Evolutionary conservation across 2,113 vertebrate species (phyloP).

Genomic region (Misgurnus anguillicaudatus): DNA sequence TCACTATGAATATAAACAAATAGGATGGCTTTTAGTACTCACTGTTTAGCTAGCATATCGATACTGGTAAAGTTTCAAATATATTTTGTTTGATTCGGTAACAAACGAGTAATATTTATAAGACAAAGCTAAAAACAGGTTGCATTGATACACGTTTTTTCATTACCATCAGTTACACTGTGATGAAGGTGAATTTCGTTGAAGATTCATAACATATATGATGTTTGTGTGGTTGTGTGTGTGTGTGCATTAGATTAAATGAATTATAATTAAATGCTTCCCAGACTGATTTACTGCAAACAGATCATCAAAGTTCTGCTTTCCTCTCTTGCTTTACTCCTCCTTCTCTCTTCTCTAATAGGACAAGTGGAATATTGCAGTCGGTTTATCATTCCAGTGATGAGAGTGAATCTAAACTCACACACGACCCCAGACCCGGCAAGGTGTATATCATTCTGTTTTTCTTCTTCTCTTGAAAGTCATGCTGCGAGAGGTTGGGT

Average conservation of each 20-base stretch:
- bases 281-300: constrained; percentile 12
- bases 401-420: constrained; percentile 36
- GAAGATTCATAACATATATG: too few relatives aligned
- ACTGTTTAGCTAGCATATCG: too few relatives aligned
- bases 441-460: constrained; percentile 31
- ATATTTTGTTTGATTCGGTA: too few relatives aligned
- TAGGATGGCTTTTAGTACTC: too few relatives aligned
- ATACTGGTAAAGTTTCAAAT: too few relatives aligned
- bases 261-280: constrained; percentile 23
- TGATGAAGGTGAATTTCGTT: too few relatives aligned
- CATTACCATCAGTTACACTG: too few relatives aligned
- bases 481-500: constrained; percentile 9
- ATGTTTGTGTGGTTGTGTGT: not conserved
- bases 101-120: too few relatives aligned
- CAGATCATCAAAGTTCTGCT: constrained; percentile 18
- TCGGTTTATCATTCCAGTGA: constrained; percentile 24
- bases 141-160: too few relatives aligned
- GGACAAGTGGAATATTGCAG: constrained; percentile 34
- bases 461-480: constrained; percentile 26
- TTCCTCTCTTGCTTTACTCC: not conserved
- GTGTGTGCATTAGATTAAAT: constrained; percentile 4
- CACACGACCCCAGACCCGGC: constrained; percentile 14
- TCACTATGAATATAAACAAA: too few relatives aligned
- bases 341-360: constrained; percentile 5
- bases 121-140: too few relatives aligned